Evolutionary conservation across 2,797 vertebrate genomes (phyloP).

Genomic region (Anniella stebbinsi): DNA sequence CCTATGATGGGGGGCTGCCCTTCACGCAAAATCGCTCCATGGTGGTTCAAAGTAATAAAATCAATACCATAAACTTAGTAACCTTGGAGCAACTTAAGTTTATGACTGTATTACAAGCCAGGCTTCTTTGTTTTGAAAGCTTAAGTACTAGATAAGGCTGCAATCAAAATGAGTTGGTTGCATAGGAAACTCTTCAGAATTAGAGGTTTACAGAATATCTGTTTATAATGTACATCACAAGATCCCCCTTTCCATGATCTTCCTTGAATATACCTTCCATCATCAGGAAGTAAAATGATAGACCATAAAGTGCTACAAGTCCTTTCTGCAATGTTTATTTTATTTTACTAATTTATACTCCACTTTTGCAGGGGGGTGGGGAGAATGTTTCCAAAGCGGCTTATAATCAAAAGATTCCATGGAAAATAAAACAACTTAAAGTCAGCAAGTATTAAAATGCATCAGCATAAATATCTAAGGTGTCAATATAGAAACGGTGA

Average conservation of each 20-base stretch:
- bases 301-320: neutral
- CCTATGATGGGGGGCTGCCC: neutral
- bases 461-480: neutral
- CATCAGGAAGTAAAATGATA: neutral
- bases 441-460: neutral
- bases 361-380: too few species aligned
- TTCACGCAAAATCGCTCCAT: neutral
- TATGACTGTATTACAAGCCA: conserved; percentile 30
- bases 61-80: conserved; percentile 5
- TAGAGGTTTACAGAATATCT: neutral
- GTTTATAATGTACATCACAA: too few species aligned
- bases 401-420: too few species aligned
- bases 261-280: neutral
- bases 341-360: neutral
- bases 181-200: neutral
- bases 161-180: neutral
- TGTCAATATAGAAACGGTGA: neutral
- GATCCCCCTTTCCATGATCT: too few species aligned
- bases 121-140: conserved; percentile 27
- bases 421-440: neutral
- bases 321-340: neutral
- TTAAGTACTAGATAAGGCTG: neutral
- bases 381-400: too few species aligned
- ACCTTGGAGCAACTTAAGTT: conserved; percentile 54
- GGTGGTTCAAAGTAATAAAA: neutral